These are phyloP conservation scores for Ceratina calcarata DNA, from an alignment of 1,140 invertebrate species.

Conservation along the genomic window DNA sequence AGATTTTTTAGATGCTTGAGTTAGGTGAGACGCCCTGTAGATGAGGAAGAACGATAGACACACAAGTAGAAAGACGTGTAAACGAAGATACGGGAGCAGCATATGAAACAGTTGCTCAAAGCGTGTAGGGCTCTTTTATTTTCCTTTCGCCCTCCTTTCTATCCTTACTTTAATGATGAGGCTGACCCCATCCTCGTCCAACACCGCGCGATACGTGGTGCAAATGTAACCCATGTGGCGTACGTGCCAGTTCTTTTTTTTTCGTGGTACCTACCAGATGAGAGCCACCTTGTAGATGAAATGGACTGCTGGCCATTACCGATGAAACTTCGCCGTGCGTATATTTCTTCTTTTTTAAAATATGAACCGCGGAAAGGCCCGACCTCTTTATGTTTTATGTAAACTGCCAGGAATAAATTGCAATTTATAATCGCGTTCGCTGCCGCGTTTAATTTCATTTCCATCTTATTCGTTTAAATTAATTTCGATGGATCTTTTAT, in stretches of 20 bases:
- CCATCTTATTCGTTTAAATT: not conserved
- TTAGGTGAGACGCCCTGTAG: too few species aligned
- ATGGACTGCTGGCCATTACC: conserved; percentile 43
- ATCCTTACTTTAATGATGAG: conserved; percentile 56
- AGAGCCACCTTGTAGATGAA: conserved; percentile 54
- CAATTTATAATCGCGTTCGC: not conserved
- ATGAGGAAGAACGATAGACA: conserved; percentile 40
- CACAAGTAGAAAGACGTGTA: conserved; percentile 33
- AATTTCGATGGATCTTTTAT: not conserved
- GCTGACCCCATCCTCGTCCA: conserved; percentile 37
- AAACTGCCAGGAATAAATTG: conserved; percentile 30
- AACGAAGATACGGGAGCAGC: conserved; percentile 49
- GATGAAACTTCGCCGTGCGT: conserved; percentile 28
- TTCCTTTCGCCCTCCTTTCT: conserved; percentile 52
- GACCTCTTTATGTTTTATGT: not conserved
- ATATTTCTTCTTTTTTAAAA: not conserved
- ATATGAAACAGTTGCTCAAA: conserved; percentile 66
- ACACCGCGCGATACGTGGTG: conserved; percentile 40
- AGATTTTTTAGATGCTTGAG: too few species aligned
- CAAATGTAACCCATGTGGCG: conserved; percentile 46
- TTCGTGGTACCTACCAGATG: conserved; percentile 22
- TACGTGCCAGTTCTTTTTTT: conserved; percentile 52
- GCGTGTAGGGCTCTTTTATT: conserved; percentile 56
- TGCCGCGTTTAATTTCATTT: conserved; percentile 19
- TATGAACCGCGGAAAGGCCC: not conserved